phyloP scores from a whole-genome alignment of 2,113 vertebrate genomes.

The Lichenostomus cassidix region DNA sequence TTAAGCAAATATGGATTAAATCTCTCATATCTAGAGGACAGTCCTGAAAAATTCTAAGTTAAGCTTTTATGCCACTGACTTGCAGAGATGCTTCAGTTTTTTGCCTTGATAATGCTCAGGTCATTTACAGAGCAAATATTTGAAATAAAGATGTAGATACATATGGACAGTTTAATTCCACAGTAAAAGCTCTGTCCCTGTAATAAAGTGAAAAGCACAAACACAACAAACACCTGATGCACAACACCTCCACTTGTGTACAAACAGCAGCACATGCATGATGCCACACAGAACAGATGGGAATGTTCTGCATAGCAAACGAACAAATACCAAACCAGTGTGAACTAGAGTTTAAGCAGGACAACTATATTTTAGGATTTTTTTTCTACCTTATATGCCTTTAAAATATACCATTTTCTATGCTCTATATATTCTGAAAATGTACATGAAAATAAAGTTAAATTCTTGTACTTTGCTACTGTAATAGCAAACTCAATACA shows the following conservation, averaged over 20 bases:
- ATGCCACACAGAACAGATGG: background rate
- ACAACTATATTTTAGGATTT: background rate
- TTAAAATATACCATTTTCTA: constrained; percentile 55
- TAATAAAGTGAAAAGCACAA: background rate
- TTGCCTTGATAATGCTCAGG: background rate
- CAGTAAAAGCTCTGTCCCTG: background rate
- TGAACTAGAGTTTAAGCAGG: background rate
- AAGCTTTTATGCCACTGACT: background rate
- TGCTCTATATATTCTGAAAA: constrained; percentile 66
- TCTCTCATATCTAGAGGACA: background rate
- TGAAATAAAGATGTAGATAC: background rate
- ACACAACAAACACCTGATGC: background rate
- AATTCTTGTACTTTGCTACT: background rate
- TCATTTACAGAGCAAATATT: background rate
- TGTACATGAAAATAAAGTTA: constrained; percentile 71
- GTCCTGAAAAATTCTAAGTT: background rate
- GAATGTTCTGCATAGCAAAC: background rate
- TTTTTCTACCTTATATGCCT: constrained; percentile 40
- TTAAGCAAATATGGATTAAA: background rate
- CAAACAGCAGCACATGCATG: background rate
- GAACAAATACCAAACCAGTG: background rate
- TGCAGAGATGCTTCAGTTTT: background rate
- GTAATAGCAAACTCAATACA: background rate
- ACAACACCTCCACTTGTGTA: background rate
- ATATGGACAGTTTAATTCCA: background rate